Evolutionary conservation across 1,140 invertebrate genomes (phyloP).

Genomic region (Drosophila melanica): DNA sequence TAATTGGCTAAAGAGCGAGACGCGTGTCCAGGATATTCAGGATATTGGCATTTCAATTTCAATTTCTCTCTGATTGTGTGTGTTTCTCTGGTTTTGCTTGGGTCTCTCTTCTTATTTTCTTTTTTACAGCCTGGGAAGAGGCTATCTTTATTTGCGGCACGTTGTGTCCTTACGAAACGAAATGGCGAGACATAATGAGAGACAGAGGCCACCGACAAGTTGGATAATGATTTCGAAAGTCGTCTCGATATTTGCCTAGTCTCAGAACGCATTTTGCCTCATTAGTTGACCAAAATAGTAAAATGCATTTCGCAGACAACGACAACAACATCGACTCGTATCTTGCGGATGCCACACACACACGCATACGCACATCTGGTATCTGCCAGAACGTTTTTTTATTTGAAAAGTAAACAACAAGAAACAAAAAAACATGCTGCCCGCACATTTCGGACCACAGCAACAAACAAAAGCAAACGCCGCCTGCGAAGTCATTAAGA

Average conservation of each 20-base stretch:
- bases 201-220: background rate
- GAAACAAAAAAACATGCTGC: slow-evolving; percentile 55
- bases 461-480: slow-evolving; percentile 45
- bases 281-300: slow-evolving; percentile 55
- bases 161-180: slow-evolving; percentile 33
- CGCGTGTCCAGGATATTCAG: slow-evolving; percentile 37
- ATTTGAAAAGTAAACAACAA: slow-evolving; percentile 72
- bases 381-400: slow-evolving; percentile 58
- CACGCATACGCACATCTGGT: slow-evolving; percentile 8
- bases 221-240: slow-evolving; percentile 30
- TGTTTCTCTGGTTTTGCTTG: slow-evolving; percentile 15
- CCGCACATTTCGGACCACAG: slow-evolving; percentile 62
- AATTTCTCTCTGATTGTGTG: slow-evolving; percentile 46
- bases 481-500: slow-evolving; percentile 48
- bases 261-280: slow-evolving; percentile 47
- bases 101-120: slow-evolving; percentile 5
- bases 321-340: slow-evolving; percentile 10
- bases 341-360: slow-evolving; percentile 25
- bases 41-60: slow-evolving; percentile 60
- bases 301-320: slow-evolving; percentile 68
- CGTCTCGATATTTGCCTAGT: slow-evolving; percentile 55
- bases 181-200: background rate
- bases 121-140: background rate
- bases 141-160: slow-evolving; percentile 64
- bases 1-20: slow-evolving; percentile 33